These are phyloP conservation scores for Achatina immaculata DNA, from an alignment of 1,140 invertebrate genomes.

Conservation along the genomic window DNA sequence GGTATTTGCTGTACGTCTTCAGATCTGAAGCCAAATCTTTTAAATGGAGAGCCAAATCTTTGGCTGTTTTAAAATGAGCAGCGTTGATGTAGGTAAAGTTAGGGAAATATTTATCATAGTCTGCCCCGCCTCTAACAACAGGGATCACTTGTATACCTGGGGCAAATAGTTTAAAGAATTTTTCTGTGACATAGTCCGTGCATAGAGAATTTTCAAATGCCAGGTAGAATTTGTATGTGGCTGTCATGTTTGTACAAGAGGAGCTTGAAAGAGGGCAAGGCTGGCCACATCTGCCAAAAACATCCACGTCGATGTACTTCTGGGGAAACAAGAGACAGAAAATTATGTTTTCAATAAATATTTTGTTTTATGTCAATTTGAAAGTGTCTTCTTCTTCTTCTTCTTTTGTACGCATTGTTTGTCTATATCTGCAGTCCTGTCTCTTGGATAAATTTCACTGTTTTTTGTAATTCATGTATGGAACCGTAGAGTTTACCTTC, in stretches of 20 bases:
- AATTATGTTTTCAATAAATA: background rate
- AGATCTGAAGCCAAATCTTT: constrained; percentile 26
- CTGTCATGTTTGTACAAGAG: constrained; percentile 23
- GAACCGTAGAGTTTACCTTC: no score
- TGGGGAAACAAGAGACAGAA: background rate
- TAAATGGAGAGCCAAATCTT: constrained; percentile 35
- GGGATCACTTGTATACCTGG: constrained; percentile 75
- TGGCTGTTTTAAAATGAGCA: constrained; percentile 31
- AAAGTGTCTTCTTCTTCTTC: background rate
- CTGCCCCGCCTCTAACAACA: constrained; percentile 78
- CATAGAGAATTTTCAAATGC: constrained; percentile 76
- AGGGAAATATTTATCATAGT: constrained; percentile 76
- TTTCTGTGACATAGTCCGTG: constrained; percentile 87
- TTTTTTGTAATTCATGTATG: no score
- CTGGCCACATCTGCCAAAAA: background rate
- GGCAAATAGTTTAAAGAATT: constrained; percentile 77
- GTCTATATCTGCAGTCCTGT: no score
- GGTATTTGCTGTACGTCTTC: constrained; percentile 30
- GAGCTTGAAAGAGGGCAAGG: background rate
- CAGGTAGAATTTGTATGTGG: constrained; percentile 66
- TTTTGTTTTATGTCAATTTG: background rate
- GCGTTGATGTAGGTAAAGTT: constrained; percentile 71
- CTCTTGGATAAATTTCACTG: no score
- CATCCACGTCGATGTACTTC: constrained; percentile 16
- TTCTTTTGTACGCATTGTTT: no score